Base-by-base conservation (phyloP, 1,140 invertebrate genomes). In the Drosophila grimshawi region DNA sequence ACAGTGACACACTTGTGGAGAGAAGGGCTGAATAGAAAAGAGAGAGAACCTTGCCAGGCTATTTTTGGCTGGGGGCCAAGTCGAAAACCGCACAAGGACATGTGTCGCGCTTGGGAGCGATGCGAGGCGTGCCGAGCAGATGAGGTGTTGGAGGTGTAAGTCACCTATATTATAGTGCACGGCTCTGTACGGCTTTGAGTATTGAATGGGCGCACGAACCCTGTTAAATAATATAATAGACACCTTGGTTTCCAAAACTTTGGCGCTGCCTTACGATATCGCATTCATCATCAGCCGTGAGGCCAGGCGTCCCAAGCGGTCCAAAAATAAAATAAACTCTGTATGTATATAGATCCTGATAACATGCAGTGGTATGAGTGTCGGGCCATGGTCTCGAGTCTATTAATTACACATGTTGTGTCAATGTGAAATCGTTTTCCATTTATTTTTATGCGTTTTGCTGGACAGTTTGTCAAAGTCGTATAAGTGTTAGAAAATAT, bases 351-450 rank as follows among this genome's bases (percentile, higher is more conserved):
- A 10, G 53, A 33, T 57, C 35, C 35, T 32, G 43, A 52, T 66
- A 19, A 19, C 19, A 19, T 66, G 33, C 45, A 7, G 32, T 3
- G 41, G 41, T 19, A 29, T 30, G 41, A 19, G 19, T 8, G 10
- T 32, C 3, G 27, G 61, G 52, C 7, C 3, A 7, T 37, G 53
- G 45, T 41, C 30, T 48, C 6, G 29, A 89, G 83, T 89, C 83
- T 88, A 88, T 88, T 88, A 88, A 88, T 88, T 88, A 89, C 83
- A 88, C 66, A 83, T 88, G 83, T 88, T 89, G 80, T 85, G 60
- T 65, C 68, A 80, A 80, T 69, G 72, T 83, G 51, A 80, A 89
- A 83, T 89, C 69, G 75, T 53, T 80, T 71, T 78, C 83, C 65
- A 89, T 88, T 88, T 88, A 78, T 78, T 88, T 88, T 88, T 88